Conservation (phyloP, 2,113 vertebrate species). For the Rhadina sibilatrix region DNA sequence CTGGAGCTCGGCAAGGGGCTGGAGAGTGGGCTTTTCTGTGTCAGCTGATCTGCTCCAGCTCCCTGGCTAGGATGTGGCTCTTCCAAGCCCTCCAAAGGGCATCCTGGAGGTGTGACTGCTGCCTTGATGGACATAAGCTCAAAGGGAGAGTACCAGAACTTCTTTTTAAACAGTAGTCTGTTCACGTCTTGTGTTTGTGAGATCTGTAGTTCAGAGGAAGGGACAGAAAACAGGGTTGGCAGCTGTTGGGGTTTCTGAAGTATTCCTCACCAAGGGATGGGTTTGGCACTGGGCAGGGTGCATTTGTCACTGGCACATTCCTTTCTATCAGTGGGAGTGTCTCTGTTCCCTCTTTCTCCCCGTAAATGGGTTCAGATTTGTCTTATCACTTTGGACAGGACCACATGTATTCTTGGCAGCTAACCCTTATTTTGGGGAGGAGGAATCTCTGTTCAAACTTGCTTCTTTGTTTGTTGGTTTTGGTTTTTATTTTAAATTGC, state of each 20-base stretch:
- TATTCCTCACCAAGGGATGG: background rate
- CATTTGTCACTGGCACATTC: constrained; percentile 51
- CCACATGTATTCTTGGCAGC: background rate
- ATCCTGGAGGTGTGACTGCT: background rate
- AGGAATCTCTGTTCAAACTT: background rate
- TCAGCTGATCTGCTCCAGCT: background rate
- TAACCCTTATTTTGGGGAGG: background rate
- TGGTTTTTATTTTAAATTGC: accelerated
- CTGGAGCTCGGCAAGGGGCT: accelerated
- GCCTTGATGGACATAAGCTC: background rate
- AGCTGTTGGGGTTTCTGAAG: constrained; percentile 14
- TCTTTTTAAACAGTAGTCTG: background rate
- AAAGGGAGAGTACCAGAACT: background rate
- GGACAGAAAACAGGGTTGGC: background rate
- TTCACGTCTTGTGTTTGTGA: background rate
- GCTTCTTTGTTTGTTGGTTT: background rate
- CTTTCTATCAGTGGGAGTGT: constrained; percentile 16
- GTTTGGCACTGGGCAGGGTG: constrained; percentile 25
- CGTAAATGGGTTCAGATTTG: background rate
- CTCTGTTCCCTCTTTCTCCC: background rate
- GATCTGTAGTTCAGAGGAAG: background rate
- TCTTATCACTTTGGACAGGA: background rate
- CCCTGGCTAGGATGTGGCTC: background rate
- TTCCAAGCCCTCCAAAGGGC: background rate
- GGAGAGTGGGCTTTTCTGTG: background rate